Percentiles rank a stretch among this genome's conserved stretches.
Evolutionary conservation across 2,888 invertebrate genomes (phyloP).

Genomic region (Spodoptera exigua): DNA sequence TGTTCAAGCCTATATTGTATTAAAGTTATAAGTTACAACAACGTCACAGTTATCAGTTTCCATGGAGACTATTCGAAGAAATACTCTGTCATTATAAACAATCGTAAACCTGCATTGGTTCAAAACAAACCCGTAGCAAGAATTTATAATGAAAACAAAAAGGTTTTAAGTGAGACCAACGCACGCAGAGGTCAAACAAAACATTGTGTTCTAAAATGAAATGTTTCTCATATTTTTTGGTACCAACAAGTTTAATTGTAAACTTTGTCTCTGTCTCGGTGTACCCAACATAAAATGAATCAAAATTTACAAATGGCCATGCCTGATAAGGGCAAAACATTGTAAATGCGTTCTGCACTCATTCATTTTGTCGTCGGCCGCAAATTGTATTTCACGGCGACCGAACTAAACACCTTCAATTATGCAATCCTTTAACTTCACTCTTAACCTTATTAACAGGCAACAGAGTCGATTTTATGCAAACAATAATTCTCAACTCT

Average conservation of each 20-base stretch:
- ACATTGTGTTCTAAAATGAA: constrained; percentile 22
- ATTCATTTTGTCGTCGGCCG: constrained; percentile 72
- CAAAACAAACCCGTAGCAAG: background rate
- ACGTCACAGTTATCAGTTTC: constrained; percentile 13
- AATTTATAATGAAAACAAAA: background rate
- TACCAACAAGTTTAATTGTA: constrained; percentile 47
- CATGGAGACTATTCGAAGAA: constrained; percentile 13
- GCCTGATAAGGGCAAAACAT: constrained; percentile 66
- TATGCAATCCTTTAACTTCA: constrained; percentile 39
- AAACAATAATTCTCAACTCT: constrained; percentile 22
- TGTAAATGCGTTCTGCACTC: constrained; percentile 68
- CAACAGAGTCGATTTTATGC: constrained; percentile 42
- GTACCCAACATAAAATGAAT: constrained; percentile 44
- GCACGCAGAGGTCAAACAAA: background rate
- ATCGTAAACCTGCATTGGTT: background rate
- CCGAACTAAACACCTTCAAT: constrained; percentile 58
- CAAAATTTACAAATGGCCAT: constrained; percentile 59
- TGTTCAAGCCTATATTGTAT: constrained; percentile 54
- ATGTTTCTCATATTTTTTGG: constrained; percentile 15
- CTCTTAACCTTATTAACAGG: constrained; percentile 41
- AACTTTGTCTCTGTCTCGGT: constrained; percentile 52
- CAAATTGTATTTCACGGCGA: constrained; percentile 69
- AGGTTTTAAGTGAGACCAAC: background rate
- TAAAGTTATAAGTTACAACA: constrained; percentile 13
- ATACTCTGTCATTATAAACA: background rate